Evolutionary conservation across 2,797 vertebrate species (phyloP).

Genomic region (Muscicapa striata): DNA sequence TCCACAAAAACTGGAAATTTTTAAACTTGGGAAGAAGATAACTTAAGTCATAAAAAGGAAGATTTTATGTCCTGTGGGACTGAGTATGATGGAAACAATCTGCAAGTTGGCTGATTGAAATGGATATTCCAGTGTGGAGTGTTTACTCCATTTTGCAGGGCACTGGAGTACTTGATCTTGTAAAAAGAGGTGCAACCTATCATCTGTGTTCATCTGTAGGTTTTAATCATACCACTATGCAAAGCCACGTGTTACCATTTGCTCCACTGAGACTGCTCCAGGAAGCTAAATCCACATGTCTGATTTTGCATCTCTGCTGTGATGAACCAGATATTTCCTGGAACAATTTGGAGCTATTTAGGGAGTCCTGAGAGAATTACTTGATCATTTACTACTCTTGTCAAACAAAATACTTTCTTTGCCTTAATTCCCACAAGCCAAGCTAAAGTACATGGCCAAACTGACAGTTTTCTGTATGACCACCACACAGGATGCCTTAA

Average conservation of each 20-base stretch:
- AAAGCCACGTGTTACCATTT: not conserved
- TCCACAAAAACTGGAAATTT: constrained; percentile 7
- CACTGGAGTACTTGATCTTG: not conserved
- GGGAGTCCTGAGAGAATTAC: constrained; percentile 6
- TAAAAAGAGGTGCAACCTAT: not conserved
- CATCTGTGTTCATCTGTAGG: not conserved
- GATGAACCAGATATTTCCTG: constrained; percentile 45
- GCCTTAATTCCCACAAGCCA: not conserved
- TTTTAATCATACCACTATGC: not conserved
- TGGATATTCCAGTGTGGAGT: constrained; percentile 21
- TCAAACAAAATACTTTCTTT: constrained; percentile 1
- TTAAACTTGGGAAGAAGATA: constrained; percentile 22
- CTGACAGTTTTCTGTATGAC: not conserved
- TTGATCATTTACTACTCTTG: constrained; percentile 1
- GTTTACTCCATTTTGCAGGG: not conserved
- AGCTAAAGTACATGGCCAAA: not conserved
- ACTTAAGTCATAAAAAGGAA: constrained; percentile 8
- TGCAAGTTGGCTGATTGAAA: not conserved
- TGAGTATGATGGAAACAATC: constrained; percentile 29
- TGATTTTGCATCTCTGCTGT: not conserved
- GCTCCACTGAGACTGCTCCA: constrained; percentile 1
- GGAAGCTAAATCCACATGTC: not conserved
- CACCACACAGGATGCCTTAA: not conserved
- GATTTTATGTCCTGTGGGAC: not conserved
- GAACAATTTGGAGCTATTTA: constrained; percentile 47